Evolutionary conservation across 2,888 invertebrate genomes (phyloP).

Genomic region (Perizoma flavofasciatum): DNA sequence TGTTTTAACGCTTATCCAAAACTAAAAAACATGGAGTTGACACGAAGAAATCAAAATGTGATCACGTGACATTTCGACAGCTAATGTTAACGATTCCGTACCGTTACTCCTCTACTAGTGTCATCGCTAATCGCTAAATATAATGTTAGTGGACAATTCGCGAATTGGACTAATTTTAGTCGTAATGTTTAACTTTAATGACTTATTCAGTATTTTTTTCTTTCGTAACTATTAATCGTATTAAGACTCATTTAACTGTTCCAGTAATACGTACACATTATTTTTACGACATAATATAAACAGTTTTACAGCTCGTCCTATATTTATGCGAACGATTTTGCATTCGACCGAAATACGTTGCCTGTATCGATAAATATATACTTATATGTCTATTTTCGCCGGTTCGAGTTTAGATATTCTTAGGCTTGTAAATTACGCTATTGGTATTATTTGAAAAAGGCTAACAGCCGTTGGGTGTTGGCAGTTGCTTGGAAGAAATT

Average conservation of each 20-base stretch:
- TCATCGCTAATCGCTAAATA: too few relatives aligned
- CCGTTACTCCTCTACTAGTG: too few relatives aligned
- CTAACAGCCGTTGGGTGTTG: conserved; percentile 53
- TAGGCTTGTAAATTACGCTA: conserved; percentile 40
- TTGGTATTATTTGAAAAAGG: conserved; percentile 45
- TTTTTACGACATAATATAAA: conserved; percentile 43
- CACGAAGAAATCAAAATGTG: too few relatives aligned
- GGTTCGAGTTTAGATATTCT: conserved; percentile 56
- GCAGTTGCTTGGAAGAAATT: not conserved
- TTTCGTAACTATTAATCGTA: conserved; percentile 3
- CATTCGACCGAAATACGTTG: conserved; percentile 36
- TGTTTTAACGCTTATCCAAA: too few relatives aligned
- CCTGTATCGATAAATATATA: conserved; percentile 29
- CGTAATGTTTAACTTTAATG: too few relatives aligned
- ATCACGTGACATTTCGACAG: too few relatives aligned
- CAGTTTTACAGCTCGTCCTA: conserved; percentile 41
- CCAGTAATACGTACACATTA: conserved; percentile 25
- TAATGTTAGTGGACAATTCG: too few relatives aligned
- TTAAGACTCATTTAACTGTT: conserved; percentile 29
- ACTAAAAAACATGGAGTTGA: too few relatives aligned
- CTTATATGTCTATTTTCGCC: conserved; percentile 47
- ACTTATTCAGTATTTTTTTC: not conserved
- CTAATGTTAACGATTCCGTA: too few relatives aligned
- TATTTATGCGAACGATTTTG: conserved; percentile 44
- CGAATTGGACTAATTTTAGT: too few relatives aligned